phyloP scores from a whole-genome alignment of 2,797 vertebrate genomes.

The Lagocephalus sceleratus region DNA sequence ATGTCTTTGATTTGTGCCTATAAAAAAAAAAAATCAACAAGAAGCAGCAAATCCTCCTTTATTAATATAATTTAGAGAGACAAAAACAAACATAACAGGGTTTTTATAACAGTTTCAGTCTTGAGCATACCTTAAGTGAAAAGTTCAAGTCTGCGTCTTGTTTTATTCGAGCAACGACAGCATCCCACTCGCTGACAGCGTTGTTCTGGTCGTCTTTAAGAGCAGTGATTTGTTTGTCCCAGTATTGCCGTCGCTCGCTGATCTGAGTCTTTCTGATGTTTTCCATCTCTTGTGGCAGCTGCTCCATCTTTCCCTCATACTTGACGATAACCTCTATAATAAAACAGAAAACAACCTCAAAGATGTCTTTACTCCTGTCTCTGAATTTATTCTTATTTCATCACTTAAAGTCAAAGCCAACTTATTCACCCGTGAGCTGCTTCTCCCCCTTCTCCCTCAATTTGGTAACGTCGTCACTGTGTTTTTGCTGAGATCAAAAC shows the following conservation, averaged over 20 bases:
- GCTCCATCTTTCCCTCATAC: conserved; percentile 78
- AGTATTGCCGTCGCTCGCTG: conserved; percentile 80
- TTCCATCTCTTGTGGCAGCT: conserved; percentile 77
- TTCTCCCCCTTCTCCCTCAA: conserved; percentile 75
- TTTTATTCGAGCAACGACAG: conserved; percentile 71
- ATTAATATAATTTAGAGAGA: no score
- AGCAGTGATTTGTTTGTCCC: conserved; percentile 77
- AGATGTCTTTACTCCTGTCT: neutral
- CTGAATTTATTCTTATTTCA: neutral
- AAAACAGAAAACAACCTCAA: conserved; percentile 17
- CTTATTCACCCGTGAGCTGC: conserved; percentile 79
- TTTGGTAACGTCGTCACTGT: conserved; percentile 77
- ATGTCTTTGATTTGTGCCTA: conserved; percentile 79
- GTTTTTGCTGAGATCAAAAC: conserved; percentile 75
- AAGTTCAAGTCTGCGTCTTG: conserved; percentile 74
- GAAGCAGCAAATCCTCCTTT: neutral
- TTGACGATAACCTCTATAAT: conserved; percentile 79
- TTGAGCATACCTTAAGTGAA: conserved; percentile 56
- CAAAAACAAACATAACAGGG: no score
- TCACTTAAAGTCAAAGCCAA: neutral
- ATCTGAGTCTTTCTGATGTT: conserved; percentile 76
- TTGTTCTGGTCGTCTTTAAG: conserved; percentile 79
- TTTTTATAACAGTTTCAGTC: neutral
- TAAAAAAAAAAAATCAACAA: conserved; percentile 5
- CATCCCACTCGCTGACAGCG: conserved; percentile 72